phyloP scores from a whole-genome alignment of 2,888 invertebrate species.

The Leptothorax acervorum region DNA sequence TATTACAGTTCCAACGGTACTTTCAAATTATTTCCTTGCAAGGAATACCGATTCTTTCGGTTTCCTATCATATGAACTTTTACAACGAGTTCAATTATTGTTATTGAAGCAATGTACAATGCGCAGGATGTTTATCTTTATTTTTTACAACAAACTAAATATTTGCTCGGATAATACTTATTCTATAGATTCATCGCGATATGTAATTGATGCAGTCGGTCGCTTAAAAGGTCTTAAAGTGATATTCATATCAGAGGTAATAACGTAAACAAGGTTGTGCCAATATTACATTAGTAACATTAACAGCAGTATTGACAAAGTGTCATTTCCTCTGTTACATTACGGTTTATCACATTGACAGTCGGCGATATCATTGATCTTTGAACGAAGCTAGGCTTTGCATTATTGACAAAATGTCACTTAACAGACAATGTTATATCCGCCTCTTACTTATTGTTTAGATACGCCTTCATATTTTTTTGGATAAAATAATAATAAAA shows the following conservation, averaged over 20 bases:
- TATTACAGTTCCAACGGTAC: neutral
- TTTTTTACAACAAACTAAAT: neutral
- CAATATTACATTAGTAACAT: slow-evolving; percentile 6
- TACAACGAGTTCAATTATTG: neutral
- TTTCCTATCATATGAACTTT: neutral
- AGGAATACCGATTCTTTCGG: neutral
- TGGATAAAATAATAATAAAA: too few relatives aligned
- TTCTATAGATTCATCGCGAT: too few relatives aligned
- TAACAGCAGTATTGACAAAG: slow-evolving; percentile 23
- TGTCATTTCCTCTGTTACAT: slow-evolving; percentile 31
- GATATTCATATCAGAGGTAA: neutral
- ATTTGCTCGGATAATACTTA: neutral
- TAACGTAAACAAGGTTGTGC: neutral
- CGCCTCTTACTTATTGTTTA: neutral
- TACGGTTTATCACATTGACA: slow-evolving; percentile 20
- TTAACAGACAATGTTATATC: neutral
- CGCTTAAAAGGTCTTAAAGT: neutral
- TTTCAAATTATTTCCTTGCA: slow-evolving; percentile 4
- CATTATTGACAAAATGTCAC: slow-evolving; percentile 26
- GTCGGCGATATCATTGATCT: neutral
- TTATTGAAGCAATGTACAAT: neutral
- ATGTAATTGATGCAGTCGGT: neutral
- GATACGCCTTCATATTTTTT: too few relatives aligned
- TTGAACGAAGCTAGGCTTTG: neutral
- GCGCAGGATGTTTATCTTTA: neutral